These are phyloP conservation scores for Choloepus didactylus DNA, from an alignment of 2,797 vertebrate species.

Conservation along the genomic window DNA sequence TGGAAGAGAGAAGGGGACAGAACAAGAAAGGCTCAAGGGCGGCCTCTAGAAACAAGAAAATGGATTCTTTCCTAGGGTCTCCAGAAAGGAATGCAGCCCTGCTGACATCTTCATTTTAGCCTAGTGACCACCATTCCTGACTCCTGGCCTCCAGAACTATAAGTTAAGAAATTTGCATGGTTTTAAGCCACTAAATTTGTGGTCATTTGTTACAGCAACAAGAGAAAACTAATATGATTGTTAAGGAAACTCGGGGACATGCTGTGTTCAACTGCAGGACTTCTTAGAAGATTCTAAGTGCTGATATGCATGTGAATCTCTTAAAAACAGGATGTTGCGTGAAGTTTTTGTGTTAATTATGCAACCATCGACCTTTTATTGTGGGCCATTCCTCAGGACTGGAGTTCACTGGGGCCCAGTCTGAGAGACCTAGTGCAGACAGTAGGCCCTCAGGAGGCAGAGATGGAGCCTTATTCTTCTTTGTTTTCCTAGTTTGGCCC, in stretches of 20 bases:
- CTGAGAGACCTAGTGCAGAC: background rate
- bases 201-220: background rate
- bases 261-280: background rate
- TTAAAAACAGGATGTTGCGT: background rate
- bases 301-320: background rate
- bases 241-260: background rate
- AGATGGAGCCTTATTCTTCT: background rate
- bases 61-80: background rate
- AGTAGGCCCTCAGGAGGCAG: accelerated
- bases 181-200: background rate
- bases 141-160: background rate
- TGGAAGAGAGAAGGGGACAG: background rate
- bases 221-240: background rate
- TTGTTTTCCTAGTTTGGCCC: background rate
- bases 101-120: background rate
- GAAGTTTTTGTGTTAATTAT: background rate
- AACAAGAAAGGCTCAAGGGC: background rate
- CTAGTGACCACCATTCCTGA: background rate
- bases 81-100: background rate
- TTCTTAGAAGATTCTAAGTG: background rate
- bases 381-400: background rate
- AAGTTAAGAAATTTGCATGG: background rate
- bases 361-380: accelerated
- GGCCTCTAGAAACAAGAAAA: background rate
- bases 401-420: background rate